Conservation (phyloP, 2,113 vertebrate genomes). For the Ochotona curzoniae region DNA sequence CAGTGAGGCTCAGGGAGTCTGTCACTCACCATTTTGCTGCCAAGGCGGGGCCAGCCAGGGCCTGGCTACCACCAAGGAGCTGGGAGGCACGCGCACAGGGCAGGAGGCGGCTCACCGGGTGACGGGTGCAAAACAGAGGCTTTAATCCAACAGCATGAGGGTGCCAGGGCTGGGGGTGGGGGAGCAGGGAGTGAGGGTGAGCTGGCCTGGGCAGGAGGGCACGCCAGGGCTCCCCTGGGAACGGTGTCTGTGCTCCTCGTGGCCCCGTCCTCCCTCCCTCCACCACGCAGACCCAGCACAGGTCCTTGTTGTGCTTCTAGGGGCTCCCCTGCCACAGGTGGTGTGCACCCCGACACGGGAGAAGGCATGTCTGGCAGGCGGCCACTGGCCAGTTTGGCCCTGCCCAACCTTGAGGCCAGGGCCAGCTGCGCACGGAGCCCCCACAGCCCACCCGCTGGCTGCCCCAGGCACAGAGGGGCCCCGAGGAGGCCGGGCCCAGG, state of each 20-base stretch:
- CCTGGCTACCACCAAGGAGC: rapidly evolving
- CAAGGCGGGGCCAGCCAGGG: not conserved
- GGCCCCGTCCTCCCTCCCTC: not conserved
- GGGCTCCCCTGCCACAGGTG: not conserved
- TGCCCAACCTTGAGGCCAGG: no score
- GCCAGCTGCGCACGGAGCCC: not conserved
- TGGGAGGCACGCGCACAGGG: not conserved
- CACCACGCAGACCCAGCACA: not conserved
- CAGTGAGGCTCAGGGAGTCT: not conserved
- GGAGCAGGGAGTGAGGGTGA: not conserved
- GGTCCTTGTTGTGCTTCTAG: slow-evolving; percentile 50
- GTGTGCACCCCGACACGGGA: not conserved
- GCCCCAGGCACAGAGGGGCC: not conserved
- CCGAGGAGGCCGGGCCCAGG: not conserved
- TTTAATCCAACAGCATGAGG: slow-evolving; percentile 76
- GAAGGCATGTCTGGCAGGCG: no score
- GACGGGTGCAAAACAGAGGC: slow-evolving; percentile 77
- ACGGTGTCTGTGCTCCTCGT: not conserved
- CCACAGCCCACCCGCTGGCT: not conserved
- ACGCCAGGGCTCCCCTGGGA: not conserved
- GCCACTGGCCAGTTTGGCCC: no score
- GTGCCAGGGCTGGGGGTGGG: not conserved
- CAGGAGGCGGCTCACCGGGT: slow-evolving; percentile 42
- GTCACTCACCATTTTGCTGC: not conserved
- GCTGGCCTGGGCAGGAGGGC: slow-evolving; percentile 18